Conservation (phyloP, 2,797 vertebrate genomes). For the Clarias laeviceps region DNA sequence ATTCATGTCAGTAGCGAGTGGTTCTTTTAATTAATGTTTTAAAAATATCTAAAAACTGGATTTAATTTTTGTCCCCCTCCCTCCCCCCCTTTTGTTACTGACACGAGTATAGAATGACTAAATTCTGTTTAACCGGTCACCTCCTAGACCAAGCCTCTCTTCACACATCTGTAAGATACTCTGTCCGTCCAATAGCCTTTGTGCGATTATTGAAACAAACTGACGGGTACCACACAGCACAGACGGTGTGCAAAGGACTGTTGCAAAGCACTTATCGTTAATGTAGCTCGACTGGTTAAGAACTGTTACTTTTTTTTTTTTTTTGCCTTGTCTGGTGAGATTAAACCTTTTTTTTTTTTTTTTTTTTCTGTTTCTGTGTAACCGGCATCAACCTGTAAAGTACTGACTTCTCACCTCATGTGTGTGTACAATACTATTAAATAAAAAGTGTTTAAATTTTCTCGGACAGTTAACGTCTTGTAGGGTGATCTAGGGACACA, state of each 20-base stretch:
- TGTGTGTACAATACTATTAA: conserved; percentile 20
- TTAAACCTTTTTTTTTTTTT: background rate
- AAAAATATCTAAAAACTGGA: background rate
- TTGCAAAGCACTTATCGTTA: conserved; percentile 19
- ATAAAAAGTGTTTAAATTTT: conserved; percentile 28
- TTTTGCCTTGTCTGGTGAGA: conserved; percentile 3
- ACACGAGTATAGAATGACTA: background rate
- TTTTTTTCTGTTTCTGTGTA: background rate
- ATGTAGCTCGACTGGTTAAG: conserved; percentile 18
- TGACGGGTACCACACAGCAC: conserved; percentile 6
- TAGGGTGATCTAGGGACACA: background rate
- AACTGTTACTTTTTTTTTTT: background rate
- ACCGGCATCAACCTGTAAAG: conserved; percentile 27
- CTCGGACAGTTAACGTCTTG: background rate
- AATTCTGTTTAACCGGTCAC: background rate
- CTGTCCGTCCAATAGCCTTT: no score
- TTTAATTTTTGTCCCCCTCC: background rate
- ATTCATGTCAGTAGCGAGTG: background rate
- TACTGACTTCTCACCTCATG: conserved; percentile 22
- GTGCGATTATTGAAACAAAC: background rate
- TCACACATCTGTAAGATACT: background rate
- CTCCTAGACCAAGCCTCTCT: background rate
- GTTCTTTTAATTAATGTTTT: background rate
- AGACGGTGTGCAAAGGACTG: conserved; percentile 7
- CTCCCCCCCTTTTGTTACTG: background rate